Evolutionary conservation across 1,140 invertebrate species (phyloP), one percentile per base, ranked within the genome.

Genomic region (Anoplophora glabripennis): DNA sequence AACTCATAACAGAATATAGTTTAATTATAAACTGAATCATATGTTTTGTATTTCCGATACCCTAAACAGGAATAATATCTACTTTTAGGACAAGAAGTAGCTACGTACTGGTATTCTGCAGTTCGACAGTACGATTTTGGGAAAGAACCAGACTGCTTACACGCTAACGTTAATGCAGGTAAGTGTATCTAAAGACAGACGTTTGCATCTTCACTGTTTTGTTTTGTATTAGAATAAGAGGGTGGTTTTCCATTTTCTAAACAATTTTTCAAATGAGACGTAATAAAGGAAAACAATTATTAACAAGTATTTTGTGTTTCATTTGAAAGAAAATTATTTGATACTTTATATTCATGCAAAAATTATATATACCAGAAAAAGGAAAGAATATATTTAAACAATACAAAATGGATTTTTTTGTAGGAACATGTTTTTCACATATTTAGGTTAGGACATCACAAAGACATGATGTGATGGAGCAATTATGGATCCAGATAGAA

Each of bases 71-170:
- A 49, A n/a, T 21, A 17, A 9, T 9, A 28, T 18, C 9, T 37
- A 48, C 33, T 15, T 69, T 21, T 73, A 88, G 90, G 89, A 7
- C 86, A 91, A 78, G 88, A 92, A 77, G 89, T 90, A 3, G 86
- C 88, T 5, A 85, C 88, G n/a, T 90, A 92, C 64, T 93, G 90
- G 90, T 93, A 93, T 69, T 86, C 86, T 44, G 89, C 90, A 18
- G 85, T 90, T 1, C 83, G 84, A 57, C 85, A 88, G 60, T 92
- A 92, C 73, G 83, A 86, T 64, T 92, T 87, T 68, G 57, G 70
- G 12, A 81, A 87, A 63, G 87, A 90, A 69, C 79, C 85, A 0
- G 84, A 88, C 73, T 78, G 88, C 35, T 75, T 89, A 2, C 87
- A 89, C 64, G 85, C 86, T 3, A 89, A 89, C 64, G 86, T 89